phyloP scores from a whole-genome alignment of 2,113 vertebrate genomes.

The Cephalopterus ornatus region DNA sequence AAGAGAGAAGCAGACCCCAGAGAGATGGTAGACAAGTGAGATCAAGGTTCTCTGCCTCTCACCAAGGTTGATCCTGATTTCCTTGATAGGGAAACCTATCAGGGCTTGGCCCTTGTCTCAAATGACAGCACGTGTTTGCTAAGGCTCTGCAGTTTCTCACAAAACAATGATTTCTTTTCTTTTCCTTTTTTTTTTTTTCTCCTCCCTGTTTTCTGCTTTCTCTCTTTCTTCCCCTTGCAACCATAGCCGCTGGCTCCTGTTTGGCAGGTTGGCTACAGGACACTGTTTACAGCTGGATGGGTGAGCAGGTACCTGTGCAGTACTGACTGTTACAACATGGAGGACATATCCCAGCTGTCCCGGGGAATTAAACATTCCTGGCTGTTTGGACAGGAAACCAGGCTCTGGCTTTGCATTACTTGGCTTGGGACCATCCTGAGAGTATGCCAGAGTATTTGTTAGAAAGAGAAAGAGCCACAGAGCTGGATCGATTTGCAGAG shows the following conservation, averaged over 20 bases:
- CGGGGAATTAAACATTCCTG: neutral
- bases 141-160: neutral
- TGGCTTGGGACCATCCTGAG: neutral
- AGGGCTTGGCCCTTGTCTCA: neutral
- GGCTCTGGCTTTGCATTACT: neutral
- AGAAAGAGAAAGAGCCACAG: neutral
- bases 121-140: neutral
- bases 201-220: neutral
- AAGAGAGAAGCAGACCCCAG: neutral
- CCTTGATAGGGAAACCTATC: neutral
- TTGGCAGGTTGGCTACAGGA: neutral
- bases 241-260: neutral
- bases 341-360: neutral
- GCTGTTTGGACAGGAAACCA: neutral
- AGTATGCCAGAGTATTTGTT: neutral
- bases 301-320: neutral
- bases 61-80: neutral
- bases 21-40: neutral
- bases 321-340: neutral
- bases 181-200: neutral
- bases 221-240: neutral
- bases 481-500: neutral
- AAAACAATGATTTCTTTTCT: neutral
- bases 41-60: neutral
- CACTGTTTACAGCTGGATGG: neutral